These are phyloP conservation scores for Plectropomus leopardus DNA, from an alignment of 2,113 vertebrate species.

Conservation along the genomic window DNA sequence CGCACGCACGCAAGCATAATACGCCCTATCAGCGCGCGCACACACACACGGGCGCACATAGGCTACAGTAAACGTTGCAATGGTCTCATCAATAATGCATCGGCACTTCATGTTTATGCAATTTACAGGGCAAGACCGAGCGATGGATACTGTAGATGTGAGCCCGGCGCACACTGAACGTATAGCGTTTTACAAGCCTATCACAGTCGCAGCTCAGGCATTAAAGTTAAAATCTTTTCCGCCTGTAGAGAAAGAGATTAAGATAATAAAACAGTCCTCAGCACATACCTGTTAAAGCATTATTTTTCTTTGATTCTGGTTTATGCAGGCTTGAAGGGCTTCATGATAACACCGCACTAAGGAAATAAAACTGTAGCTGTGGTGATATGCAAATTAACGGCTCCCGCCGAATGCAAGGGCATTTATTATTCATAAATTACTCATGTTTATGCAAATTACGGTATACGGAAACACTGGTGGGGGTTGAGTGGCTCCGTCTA, in stretches of 20 bases:
- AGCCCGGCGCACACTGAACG: slow-evolving; percentile 27
- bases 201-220: slow-evolving; percentile 61
- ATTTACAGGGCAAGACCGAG: slow-evolving; percentile 81
- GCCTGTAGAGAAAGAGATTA: slow-evolving; percentile 55
- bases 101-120: slow-evolving; percentile 90
- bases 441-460: slow-evolving; percentile 97
- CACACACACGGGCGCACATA: slow-evolving; percentile 39
- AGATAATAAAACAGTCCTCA: slow-evolving; percentile 70
- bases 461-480: slow-evolving; percentile 75
- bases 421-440: slow-evolving; percentile 98
- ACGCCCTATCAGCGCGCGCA: slow-evolving; percentile 37
- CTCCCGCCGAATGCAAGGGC: slow-evolving; percentile 90
- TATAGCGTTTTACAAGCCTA: slow-evolving; percentile 42
- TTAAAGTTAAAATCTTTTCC: slow-evolving; percentile 51
- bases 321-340: slow-evolving; percentile 89
- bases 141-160: slow-evolving; percentile 66
- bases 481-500: slow-evolving; percentile 77
- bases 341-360: slow-evolving; percentile 84
- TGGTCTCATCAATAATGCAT: slow-evolving; percentile 93
- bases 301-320: slow-evolving; percentile 86
- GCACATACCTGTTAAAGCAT: slow-evolving; percentile 89
- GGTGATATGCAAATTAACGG: slow-evolving; percentile 94
- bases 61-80: slow-evolving; percentile 68
- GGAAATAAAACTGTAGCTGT: slow-evolving; percentile 91
- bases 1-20: slow-evolving; percentile 31